Evolutionary conservation across 2,113 vertebrate species (phyloP), one percentile per base, ranked within the genome.

Genomic region (Dasyornis broadbenti): DNA sequence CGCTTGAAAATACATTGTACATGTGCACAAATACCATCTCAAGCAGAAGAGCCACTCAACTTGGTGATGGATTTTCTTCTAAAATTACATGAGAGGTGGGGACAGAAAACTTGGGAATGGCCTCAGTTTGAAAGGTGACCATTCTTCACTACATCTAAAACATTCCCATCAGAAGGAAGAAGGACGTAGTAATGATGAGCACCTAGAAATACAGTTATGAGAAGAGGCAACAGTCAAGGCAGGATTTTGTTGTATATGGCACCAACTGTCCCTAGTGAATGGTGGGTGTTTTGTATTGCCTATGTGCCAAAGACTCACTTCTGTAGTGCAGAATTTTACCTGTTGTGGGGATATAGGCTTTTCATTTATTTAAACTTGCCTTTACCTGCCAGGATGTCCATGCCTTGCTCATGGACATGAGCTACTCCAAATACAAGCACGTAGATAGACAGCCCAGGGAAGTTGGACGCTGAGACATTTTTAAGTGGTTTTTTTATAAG

Each of bases 221-320:
- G 12, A 77, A 76, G 44, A 57, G 31, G 12, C 15, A 72, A 17
- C 45, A 61, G 26, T 19, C 37, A 56, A 83, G 30, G 18, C 19
- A 70, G 21, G 16, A 30, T 70, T 83, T 73, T 89, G 13, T 53
- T 69, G 8, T 39, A 10, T 16, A 19, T 2, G 4, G 21, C 37
- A 72, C 8, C 8, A 47, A 2, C 24, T 11, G 4, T n/a, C 45
- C 70, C 15, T 26, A 23, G 31, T 33, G 47, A 72, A 40, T 42
- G 18, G 11, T 37, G 52, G 7, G 4, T 19, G 13, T n/a, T 90
- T 52, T 40, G 31, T 30, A 39, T 24, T 57, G 12, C 44, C n/a
- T n/a, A 1, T 0, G 0, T 54, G 39, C 37, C 15, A 73, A 2
- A 15, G 18, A 63, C 15, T 73, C 42, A 33, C 7, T 30, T 54